Evolutionary conservation across 2,888 invertebrate genomes (phyloP), one percentile per base, ranked within the genome.

Genomic region (Mechanitis mazaeus): DNA sequence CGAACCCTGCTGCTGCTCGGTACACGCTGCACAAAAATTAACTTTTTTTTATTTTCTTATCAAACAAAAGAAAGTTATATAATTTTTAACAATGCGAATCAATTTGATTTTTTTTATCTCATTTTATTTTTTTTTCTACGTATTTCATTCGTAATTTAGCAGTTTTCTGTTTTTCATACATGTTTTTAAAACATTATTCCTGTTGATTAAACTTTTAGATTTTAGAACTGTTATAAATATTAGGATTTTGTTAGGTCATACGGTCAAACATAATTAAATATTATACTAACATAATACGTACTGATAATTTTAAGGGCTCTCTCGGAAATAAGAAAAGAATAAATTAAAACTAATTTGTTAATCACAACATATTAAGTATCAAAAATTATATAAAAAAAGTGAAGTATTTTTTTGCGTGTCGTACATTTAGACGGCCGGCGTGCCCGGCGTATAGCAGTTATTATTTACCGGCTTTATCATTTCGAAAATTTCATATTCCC

Each of bases 401-500:
- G 45, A 35, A 60, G 53, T 56, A 60, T 57, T 72, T 76, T 77
- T 68, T 57, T 75, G 74, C 69, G 55, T 55, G 61, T 68, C 46
- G 65, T 75, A 73, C 75, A 57, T 58, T 68, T 75, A 83, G 83
- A 80, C 84, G 86, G 82, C 79, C 78, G 75, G 78, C 83, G 79
- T 81, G 81, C 84, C 83, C 79, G 79, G 81, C 81, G 85, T 85
- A 85, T 85, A 85, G 82, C 85, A 88, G 89, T 90, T 90, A 89
- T 89, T 90, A 90, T 90, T 90, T 89, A 89, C 90, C 86, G 84
- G 88, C 88, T 89, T 89, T 89, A 89, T 89, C 89, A 89, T 90
- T 90, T 89, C 89, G 89, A 89, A 90, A 90, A 89, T 90, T 90
- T 88, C 89, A 90, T 89, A 89, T 89, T 88, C 89, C 87, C 83